Evolutionary conservation across 2,113 vertebrate genomes (phyloP).

Genomic region (Callocephalon fimbriatum): DNA sequence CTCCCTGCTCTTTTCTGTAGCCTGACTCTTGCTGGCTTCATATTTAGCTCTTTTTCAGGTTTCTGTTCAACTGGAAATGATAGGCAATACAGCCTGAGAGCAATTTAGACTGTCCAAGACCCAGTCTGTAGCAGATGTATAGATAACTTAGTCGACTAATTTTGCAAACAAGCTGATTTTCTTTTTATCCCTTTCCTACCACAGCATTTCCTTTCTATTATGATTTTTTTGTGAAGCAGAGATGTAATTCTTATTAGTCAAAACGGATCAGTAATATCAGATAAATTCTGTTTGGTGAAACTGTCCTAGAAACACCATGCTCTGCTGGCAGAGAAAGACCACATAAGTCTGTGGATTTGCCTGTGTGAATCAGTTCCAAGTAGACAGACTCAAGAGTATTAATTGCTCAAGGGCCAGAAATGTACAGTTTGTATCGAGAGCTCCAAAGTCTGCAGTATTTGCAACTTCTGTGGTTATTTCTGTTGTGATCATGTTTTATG

Average conservation of each 20-base stretch:
- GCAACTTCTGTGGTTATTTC: not conserved
- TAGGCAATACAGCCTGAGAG: not conserved
- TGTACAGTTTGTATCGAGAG: not conserved
- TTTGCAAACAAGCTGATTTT: not conserved
- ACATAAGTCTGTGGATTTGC: not conserved
- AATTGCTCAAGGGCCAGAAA: not conserved
- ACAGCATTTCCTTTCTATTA: not conserved
- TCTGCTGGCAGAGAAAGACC: not conserved
- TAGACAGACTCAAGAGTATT: not conserved
- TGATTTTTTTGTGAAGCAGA: not conserved
- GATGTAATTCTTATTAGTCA: not conserved
- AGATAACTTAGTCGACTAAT: not conserved
- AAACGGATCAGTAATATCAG: accelerated
- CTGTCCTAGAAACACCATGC: accelerated
- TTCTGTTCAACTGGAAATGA: not conserved
- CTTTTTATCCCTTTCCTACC: not conserved
- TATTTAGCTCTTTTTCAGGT: not conserved
- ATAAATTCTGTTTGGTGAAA: not conserved
- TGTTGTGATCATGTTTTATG: not conserved
- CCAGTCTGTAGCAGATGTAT: accelerated
- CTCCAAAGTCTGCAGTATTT: not conserved
- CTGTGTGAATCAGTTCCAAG: not conserved
- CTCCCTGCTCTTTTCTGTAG: not conserved
- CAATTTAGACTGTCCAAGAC: not conserved
- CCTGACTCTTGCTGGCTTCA: not conserved